A percentile compares a stretch with the other conserved stretches of the same genome.
Conservation (phyloP, 2,113 vertebrate species). For the Proterorhinus semilunaris region DNA sequence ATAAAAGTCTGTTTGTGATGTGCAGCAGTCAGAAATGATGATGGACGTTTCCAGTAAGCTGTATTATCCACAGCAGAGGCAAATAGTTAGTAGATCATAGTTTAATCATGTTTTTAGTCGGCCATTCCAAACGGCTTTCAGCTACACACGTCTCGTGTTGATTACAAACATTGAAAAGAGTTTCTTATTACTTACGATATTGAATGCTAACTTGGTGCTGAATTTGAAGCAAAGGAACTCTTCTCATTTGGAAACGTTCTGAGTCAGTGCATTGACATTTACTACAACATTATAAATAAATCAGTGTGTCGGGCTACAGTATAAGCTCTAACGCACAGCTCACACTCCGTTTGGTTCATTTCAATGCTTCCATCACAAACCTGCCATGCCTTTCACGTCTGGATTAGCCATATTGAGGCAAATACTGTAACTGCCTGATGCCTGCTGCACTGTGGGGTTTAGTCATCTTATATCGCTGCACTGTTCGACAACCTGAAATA, state of each 20-base stretch:
- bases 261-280: constrained; percentile 15
- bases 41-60: too few relatives aligned
- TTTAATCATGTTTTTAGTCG: too few relatives aligned
- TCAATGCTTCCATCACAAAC: constrained; percentile 33
- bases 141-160: too few relatives aligned
- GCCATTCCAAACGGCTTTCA: too few relatives aligned
- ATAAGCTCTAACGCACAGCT: not conserved
- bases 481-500: not conserved
- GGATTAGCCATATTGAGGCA: constrained; percentile 49
- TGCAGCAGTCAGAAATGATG: too few relatives aligned
- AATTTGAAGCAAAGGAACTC: not conserved
- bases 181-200: too few relatives aligned
- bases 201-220: not conserved
- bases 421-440: constrained; percentile 16
- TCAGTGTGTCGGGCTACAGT: constrained; percentile 1
- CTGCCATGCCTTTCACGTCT: constrained; percentile 34
- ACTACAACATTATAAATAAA: constrained; percentile 21
- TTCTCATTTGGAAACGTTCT: not conserved
- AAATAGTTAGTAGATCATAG: too few relatives aligned
- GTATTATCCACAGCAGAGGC: too few relatives aligned
- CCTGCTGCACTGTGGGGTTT: constrained; percentile 51
- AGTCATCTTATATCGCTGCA: not conserved
- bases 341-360: constrained; percentile 2
- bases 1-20: too few relatives aligned
- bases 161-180: too few relatives aligned